These are phyloP conservation scores for Serilophus lunatus DNA, from an alignment of 2,113 vertebrate species.

Conservation along the genomic window DNA sequence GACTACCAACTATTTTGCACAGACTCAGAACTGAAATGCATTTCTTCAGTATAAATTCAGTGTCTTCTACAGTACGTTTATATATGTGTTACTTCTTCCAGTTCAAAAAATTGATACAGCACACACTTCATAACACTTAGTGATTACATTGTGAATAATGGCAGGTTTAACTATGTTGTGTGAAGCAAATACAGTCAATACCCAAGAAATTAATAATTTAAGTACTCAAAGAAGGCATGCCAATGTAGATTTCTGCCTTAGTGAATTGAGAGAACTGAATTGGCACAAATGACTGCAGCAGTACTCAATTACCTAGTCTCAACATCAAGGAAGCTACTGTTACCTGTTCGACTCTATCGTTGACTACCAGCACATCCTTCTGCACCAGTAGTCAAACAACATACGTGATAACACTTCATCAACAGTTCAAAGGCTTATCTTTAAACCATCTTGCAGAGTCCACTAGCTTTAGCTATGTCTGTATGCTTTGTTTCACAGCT, in stretches of 20 bases:
- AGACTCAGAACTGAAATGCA: neutral
- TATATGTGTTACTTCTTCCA: neutral
- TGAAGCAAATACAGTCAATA: neutral
- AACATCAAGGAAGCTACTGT: neutral
- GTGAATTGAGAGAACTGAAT: neutral
- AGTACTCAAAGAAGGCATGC: neutral
- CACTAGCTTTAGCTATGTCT: neutral
- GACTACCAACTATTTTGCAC: neutral
- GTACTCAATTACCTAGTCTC: neutral
- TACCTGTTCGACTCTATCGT: neutral
- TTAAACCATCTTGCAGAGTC: neutral
- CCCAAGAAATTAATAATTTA: neutral
- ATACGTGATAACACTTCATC: rapidly evolving
- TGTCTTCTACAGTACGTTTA: neutral
- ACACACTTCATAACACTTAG: neutral
- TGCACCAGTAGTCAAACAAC: neutral
- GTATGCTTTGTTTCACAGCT: neutral
- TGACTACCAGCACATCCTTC: neutral
- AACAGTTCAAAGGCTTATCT: neutral
- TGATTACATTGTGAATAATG: neutral
- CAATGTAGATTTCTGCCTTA: neutral
- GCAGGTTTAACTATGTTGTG: neutral
- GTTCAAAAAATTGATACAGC: neutral
- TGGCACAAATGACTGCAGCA: neutral
- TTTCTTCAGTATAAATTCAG: neutral